Evolutionary conservation across 2,113 vertebrate genomes (phyloP).

Genomic region (Loxodonta africana): DNA sequence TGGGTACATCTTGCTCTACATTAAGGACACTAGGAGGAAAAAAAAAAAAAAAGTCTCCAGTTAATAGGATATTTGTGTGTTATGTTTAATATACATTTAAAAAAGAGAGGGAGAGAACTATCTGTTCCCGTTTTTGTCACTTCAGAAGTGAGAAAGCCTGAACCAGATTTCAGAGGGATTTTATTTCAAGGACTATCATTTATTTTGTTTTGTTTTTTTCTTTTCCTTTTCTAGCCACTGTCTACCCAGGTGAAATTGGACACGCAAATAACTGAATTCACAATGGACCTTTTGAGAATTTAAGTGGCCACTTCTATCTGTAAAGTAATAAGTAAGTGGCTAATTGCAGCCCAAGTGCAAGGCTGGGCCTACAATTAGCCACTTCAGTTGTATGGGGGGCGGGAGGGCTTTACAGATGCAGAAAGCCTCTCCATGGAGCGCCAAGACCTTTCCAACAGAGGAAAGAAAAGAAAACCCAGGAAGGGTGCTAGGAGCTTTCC

Average conservation of each 20-base stretch:
- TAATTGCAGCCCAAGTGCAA: slow-evolving; percentile 78
- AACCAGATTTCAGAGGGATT: slow-evolving; percentile 60
- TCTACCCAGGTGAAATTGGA: slow-evolving; percentile 73
- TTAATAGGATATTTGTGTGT: slow-evolving; percentile 55
- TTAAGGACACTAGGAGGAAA: slow-evolving; percentile 76
- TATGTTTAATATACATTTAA: slow-evolving; percentile 33
- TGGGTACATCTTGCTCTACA: slow-evolving; percentile 72
- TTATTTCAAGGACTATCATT: slow-evolving; percentile 72
- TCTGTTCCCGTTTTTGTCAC: slow-evolving; percentile 47
- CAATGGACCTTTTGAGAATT: slow-evolving; percentile 77
- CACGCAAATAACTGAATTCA: slow-evolving; percentile 80
- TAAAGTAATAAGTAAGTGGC: slow-evolving; percentile 80
- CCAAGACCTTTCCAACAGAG: neutral
- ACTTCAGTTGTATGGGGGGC: slow-evolving; percentile 51
- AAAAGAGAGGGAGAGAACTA: neutral
- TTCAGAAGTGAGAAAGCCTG: slow-evolving; percentile 48
- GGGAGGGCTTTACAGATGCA: neutral
- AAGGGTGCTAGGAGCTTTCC: neutral
- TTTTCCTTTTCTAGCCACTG: neutral
- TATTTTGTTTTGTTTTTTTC: slow-evolving; percentile 51
- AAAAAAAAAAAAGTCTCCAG: slow-evolving; percentile 41
- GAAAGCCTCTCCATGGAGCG: neutral
- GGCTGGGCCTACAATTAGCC: slow-evolving; percentile 80
- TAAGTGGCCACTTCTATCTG: slow-evolving; percentile 81
- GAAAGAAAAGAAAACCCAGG: neutral